Conservation (phyloP, 2,888 invertebrate species). For the Ophioninae sp. region DNA sequence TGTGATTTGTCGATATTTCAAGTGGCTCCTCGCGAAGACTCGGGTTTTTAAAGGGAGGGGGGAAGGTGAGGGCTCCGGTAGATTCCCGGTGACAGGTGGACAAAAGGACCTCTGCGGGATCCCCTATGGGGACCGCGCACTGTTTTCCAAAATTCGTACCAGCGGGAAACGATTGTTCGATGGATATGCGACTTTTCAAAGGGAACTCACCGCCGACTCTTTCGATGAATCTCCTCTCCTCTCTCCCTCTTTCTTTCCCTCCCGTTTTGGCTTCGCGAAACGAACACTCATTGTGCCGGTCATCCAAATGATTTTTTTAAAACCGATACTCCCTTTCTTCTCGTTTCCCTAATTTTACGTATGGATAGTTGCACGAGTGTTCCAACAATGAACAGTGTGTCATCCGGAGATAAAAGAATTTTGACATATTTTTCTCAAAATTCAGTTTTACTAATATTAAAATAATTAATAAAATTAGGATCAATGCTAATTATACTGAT, state of each 20-base stretch:
- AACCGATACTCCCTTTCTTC: conserved; percentile 41
- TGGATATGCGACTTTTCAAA: conserved; percentile 63
- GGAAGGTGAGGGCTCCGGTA: conserved; percentile 54
- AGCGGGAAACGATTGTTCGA: conserved; percentile 74
- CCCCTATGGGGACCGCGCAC: conserved; percentile 69
- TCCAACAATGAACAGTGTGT: too few species aligned
- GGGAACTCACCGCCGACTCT: conserved; percentile 64
- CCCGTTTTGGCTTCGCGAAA: not conserved
- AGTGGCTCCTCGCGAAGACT: conserved; percentile 40
- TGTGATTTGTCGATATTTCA: conserved; percentile 68
- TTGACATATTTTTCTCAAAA: too few species aligned
- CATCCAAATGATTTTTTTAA: conserved; percentile 20
- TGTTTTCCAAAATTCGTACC: conserved; percentile 79
- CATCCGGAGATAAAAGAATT: too few species aligned
- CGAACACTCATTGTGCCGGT: not conserved
- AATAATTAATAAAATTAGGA: too few species aligned
- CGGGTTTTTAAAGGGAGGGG: not conserved
- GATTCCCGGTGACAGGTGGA: conserved; percentile 75
- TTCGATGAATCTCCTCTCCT: conserved; percentile 20
- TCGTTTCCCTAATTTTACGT: conserved; percentile 55
- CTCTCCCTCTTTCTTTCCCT: not conserved
- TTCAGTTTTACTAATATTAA: too few species aligned
- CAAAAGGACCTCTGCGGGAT: conserved; percentile 71
- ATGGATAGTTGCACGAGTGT: too few species aligned
- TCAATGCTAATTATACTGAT: too few species aligned